These are phyloP conservation scores for Aurelia aurita complex sp. Pacific DNA, from an alignment of 30 jellyfish, hydroid and myxozoan species.

Conservation along the genomic window DNA sequence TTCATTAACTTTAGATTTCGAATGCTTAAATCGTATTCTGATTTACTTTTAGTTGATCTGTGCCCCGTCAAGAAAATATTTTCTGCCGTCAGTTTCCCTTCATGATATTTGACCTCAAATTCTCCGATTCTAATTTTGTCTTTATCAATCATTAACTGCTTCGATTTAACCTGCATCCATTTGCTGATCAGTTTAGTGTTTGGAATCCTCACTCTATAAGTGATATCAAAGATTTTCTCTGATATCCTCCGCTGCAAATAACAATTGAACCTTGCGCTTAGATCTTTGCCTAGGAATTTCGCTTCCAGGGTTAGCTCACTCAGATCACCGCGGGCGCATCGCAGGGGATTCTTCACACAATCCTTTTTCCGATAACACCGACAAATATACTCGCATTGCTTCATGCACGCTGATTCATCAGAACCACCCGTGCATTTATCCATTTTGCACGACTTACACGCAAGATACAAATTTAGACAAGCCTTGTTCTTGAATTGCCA, in stretches of 20 bases:
- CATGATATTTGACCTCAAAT: constrained; percentile 13
- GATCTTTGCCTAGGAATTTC: constrained; percentile 8
- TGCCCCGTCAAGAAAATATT: constrained; percentile 8
- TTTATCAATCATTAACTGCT: background rate
- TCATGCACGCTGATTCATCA: constrained; percentile 3
- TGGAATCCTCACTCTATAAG: constrained; percentile 27
- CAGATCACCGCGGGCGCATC: constrained; percentile 46
- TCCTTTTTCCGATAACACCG: constrained; percentile 8
- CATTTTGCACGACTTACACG: constrained; percentile 29
- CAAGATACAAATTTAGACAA: constrained; percentile 8
- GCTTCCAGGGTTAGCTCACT: constrained; percentile 12
- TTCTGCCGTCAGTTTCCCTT: background rate
- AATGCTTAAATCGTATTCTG: background rate
- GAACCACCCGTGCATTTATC: background rate
- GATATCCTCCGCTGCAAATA: constrained; percentile 28
- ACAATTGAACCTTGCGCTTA: constrained; percentile 35
- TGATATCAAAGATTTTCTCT: constrained; percentile 12
- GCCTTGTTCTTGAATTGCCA: constrained; percentile 5
- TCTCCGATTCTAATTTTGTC: background rate
- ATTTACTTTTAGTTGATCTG: too few species aligned
- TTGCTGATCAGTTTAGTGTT: constrained; percentile 4
- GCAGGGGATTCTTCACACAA: background rate
- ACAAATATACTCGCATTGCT: constrained; percentile 62
- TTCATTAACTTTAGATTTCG: background rate
- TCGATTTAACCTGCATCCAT: constrained; percentile 22